Evolutionary conservation across 2,797 vertebrate genomes (phyloP), one percentile per base, ranked within the genome.

Genomic region (Myotis vivesi): DNA sequence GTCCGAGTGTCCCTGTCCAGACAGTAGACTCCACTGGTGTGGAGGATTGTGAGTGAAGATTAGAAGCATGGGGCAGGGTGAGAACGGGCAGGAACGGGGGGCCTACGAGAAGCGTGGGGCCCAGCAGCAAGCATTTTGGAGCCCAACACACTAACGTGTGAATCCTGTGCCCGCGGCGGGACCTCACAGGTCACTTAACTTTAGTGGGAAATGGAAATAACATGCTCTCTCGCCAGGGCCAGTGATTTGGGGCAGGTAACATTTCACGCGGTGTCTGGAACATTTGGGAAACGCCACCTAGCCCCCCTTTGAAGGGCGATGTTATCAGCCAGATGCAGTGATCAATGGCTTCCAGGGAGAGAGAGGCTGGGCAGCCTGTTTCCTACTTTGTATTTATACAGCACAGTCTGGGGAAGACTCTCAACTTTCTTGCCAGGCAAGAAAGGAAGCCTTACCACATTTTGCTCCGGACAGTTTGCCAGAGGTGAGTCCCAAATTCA

Each of bases 161-260:
- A 11, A n/a, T 22, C 25, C 57, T 20, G 0, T 33, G 6, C 38
- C 30, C 1, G 15, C 11, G 0, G 1, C 16, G 19, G 33, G 33
- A 53, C 4, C 4, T 53, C 49, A 33, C 68, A 30, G 30, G 13
- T 5, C 12, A 2, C 4, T 25, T 7, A 55, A 8, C 20, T 46
- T 71, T 4, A 30, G n/a, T 7, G 80, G 51, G 49, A 96, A 68
- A 72, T 22, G 6, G 30, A n/a, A 3, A 28, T 41, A 20, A 28
- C 57, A 19, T 10, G 51, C 6, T 12, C 87, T 53, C n/a, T 15
- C 6, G 5, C 20, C 41, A 23, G 9, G 44, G 23, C 69, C 68
- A 82, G 53, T 53, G 62, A 38, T 23, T 5, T 11, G 11, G 38
- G 49, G 25, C n/a, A 5, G 53, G 38, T 19, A 30, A 38, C 55